These are phyloP conservation scores for Eupleurogrammus muticus DNA, from an alignment of 2,797 vertebrate genomes.

Conservation along the genomic window DNA sequence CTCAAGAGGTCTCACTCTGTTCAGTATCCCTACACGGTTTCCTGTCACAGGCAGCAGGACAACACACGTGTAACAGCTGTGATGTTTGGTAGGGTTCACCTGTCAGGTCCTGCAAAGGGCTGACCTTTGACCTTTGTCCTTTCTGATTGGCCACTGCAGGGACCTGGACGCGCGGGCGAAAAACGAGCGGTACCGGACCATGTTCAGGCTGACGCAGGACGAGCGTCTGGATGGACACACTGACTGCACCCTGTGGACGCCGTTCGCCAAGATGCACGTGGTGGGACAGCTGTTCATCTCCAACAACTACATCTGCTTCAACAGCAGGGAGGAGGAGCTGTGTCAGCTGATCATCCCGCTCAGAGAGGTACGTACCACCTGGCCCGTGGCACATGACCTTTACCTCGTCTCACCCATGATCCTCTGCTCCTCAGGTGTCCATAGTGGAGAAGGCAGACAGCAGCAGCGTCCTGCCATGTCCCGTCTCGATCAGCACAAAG, in stretches of 20 bases:
- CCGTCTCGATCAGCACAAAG: constrained; percentile 97
- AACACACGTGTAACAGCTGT: too few species aligned
- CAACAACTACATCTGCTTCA: constrained; percentile 97
- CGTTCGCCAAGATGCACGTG: constrained; percentile 95
- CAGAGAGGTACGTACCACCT: constrained; percentile 85
- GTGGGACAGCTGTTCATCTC: constrained; percentile 97
- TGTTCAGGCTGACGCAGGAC: constrained; percentile 92
- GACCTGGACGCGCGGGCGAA: constrained; percentile 95
- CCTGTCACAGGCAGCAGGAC: too few species aligned
- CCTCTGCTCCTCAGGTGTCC: constrained; percentile 86
- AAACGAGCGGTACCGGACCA: constrained; percentile 92
- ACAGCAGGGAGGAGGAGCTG: constrained; percentile 92
- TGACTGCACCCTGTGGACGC: constrained; percentile 95
- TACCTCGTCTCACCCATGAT: constrained; percentile 1
- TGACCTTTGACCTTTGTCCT: neutral
- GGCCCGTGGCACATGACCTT: too few species aligned
- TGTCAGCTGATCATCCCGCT: constrained; percentile 97
- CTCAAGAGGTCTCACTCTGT: constrained; percentile 88
- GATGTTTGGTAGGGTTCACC: too few species aligned
- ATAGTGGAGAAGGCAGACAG: constrained; percentile 98
- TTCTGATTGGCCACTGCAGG: constrained; percentile 71
- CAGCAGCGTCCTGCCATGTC: constrained; percentile 94
- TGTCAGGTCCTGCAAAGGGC: too few species aligned
- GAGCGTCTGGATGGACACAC: constrained; percentile 97
- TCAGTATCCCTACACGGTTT: neutral